These are phyloP conservation scores for Pocillopora verrucosa DNA, from an alignment of 64 coral and sea anemone genomes.

Conservation along the genomic window DNA sequence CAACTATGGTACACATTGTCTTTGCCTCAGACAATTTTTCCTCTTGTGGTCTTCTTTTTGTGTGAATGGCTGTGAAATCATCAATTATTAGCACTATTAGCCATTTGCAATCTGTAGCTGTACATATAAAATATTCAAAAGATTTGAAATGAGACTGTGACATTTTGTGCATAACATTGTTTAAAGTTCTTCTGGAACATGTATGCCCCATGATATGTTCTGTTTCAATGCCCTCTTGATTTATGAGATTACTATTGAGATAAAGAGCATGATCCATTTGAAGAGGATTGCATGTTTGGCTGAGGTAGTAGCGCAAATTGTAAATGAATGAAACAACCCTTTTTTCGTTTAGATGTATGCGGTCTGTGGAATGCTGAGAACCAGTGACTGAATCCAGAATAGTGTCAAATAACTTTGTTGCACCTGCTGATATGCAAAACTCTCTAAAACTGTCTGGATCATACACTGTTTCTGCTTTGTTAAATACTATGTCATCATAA, in stretches of 20 bases:
- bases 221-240: constrained; percentile 69
- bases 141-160: neutral
- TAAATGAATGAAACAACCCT: constrained; percentile 55
- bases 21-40: constrained; percentile 33
- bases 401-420: constrained; percentile 30
- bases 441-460: neutral
- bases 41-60: constrained; percentile 8
- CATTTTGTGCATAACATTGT: neutral
- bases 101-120: constrained; percentile 32
- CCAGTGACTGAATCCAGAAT: constrained; percentile 33
- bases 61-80: constrained; percentile 49
- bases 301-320: constrained; percentile 40
- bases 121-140: constrained; percentile 43
- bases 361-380: constrained; percentile 26
- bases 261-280: constrained; percentile 37
- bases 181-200: constrained; percentile 40
- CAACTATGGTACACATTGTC: constrained; percentile 57
- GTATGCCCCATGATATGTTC: constrained; percentile 30
- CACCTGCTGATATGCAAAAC: constrained; percentile 44
- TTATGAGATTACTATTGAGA: constrained; percentile 18
- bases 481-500: neutral
- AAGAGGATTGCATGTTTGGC: constrained; percentile 54
- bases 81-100: constrained; percentile 54
- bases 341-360: constrained; percentile 12
- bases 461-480: constrained; percentile 37